These are phyloP conservation scores for Zaprionus africanus DNA, from an alignment of 1,140 invertebrate genomes.

Conservation along the genomic window DNA sequence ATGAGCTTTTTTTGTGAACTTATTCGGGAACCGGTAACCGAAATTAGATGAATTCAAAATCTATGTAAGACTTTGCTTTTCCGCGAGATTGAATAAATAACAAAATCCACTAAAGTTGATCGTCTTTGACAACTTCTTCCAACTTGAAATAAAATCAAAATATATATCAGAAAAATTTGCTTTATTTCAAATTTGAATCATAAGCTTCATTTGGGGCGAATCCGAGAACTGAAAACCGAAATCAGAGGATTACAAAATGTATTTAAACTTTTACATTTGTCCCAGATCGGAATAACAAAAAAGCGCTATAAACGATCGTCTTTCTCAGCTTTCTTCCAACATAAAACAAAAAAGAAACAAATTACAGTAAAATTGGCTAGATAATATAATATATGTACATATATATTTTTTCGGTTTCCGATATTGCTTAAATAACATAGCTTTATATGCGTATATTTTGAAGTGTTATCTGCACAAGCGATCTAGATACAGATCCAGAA, in stretches of 20 bases:
- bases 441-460: constrained; percentile 33
- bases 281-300: no score
- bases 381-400: constrained; percentile 1
- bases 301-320: no score
- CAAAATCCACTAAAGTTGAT: no score
- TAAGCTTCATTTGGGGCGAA: constrained; percentile 6
- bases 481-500: constrained; percentile 31
- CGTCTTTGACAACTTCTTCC: no score
- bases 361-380: background rate
- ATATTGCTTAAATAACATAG: constrained; percentile 48
- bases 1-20: constrained; percentile 20
- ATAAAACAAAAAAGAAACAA: background rate
- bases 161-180: no score
- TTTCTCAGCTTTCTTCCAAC: background rate
- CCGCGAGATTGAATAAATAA: no score
- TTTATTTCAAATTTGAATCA: constrained; percentile 27
- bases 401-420: constrained; percentile 25
- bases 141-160: background rate
- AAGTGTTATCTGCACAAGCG: constrained; percentile 55
- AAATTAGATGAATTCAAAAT: background rate
- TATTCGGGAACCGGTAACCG: constrained; percentile 18
- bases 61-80: background rate
- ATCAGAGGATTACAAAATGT: background rate
- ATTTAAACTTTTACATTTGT: background rate
- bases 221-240: constrained; percentile 22